phyloP scores from a whole-genome alignment of 2,113 vertebrate species.

The Rhineura floridana region DNA sequence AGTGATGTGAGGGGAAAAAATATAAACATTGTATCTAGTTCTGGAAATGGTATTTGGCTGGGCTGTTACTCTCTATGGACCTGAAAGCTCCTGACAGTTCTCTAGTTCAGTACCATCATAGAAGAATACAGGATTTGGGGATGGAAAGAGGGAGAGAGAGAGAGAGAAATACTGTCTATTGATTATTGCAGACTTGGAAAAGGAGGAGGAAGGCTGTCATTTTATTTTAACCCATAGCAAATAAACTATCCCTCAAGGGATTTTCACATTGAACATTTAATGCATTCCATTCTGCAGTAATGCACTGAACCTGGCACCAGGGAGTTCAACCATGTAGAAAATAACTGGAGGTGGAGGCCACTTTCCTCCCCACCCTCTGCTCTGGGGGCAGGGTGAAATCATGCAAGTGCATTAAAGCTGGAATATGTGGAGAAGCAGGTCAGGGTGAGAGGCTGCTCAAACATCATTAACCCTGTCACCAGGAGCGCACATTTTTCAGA shows the following conservation, averaged over 20 bases:
- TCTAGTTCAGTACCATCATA: not conserved
- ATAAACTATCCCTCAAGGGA: constrained; percentile 2
- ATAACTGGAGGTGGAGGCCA: constrained; percentile 45
- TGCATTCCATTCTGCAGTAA: constrained; percentile 24
- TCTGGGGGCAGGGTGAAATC: constrained; percentile 39
- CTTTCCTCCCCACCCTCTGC: constrained; percentile 13
- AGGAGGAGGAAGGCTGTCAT: constrained; percentile 6
- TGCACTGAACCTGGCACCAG: constrained; percentile 23
- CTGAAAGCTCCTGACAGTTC: not conserved
- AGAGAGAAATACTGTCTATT: not conserved
- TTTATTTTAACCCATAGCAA: not conserved
- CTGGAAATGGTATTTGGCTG: not conserved
- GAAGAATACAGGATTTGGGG: not conserved
- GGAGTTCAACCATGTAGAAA: constrained; percentile 56
- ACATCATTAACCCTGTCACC: constrained; percentile 55
- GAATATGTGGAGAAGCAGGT: constrained; percentile 40
- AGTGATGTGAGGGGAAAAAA: not conserved
- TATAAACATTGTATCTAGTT: not conserved
- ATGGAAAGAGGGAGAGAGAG: not conserved
- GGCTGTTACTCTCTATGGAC: not conserved
- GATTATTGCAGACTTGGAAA: not conserved
- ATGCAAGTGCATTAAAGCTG: constrained; percentile 37
- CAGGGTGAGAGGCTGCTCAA: constrained; percentile 61
- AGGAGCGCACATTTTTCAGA: constrained; percentile 48
- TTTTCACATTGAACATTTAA: constrained; percentile 28